These are phyloP conservation scores for Numida meleagris DNA, from an alignment of 2,113 vertebrate genomes.

Conservation along the genomic window DNA sequence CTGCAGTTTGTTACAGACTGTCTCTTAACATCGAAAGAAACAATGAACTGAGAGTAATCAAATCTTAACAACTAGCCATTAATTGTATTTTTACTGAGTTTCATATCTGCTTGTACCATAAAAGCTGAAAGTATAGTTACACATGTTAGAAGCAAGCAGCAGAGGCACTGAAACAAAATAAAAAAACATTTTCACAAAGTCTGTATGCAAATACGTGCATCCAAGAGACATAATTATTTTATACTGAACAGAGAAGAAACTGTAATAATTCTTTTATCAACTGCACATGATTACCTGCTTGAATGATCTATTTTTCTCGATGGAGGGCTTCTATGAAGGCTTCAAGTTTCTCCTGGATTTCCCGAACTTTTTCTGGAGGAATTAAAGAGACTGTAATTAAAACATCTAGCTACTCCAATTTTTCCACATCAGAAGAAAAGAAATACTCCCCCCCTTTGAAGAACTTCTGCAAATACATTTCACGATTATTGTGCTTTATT, in stretches of 20 bases:
- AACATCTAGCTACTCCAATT: neutral
- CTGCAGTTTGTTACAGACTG: neutral
- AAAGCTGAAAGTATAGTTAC: neutral
- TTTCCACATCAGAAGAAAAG: neutral
- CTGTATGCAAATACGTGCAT: neutral
- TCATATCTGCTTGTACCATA: neutral
- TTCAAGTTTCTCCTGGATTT: constrained; percentile 99
- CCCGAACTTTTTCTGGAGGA: constrained; percentile 94
- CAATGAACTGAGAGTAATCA: neutral
- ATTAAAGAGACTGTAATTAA: neutral
- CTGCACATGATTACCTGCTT: constrained; percentile 49
- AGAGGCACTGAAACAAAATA: neutral
- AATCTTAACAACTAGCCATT: neutral
- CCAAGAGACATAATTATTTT: neutral
- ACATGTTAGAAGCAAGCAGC: neutral
- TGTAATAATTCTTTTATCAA: neutral
- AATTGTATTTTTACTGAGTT: neutral
- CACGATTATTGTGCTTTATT: neutral
- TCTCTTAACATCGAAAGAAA: neutral
- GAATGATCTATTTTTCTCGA: constrained; percentile 89
- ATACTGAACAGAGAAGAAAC: neutral
- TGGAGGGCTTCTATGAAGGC: constrained; percentile 99
- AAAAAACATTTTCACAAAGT: neutral
- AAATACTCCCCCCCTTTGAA: neutral
- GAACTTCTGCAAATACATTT: neutral